Percentiles rank a stretch among this genome's conserved stretches.
phyloP scores from a whole-genome alignment of 2,888 invertebrate genomes.

The Mesorhabditis belari region DNA sequence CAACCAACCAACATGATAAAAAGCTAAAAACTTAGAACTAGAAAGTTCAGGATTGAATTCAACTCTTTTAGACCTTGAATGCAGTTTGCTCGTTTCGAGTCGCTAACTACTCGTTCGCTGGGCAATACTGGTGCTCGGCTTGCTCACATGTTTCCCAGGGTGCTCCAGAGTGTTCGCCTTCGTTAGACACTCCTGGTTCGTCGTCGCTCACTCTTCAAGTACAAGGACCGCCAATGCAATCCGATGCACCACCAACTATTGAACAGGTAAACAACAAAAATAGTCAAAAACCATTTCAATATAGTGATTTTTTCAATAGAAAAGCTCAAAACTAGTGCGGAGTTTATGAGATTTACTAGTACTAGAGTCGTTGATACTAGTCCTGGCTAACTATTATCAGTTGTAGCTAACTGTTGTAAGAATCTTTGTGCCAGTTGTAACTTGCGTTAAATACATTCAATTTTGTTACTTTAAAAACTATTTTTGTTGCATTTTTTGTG shows the following conservation, averaged over 20 bases:
- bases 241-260: slow-evolving; percentile 43
- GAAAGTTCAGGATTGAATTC: too few relatives aligned
- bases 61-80: slow-evolving; percentile 22
- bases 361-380: too few relatives aligned
- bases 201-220: slow-evolving; percentile 44
- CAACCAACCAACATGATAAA: too few relatives aligned
- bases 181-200: slow-evolving; percentile 41
- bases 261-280: slow-evolving; percentile 31
- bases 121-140: slow-evolving; percentile 52
- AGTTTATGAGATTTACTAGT: background rate
- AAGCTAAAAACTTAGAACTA: too few relatives aligned
- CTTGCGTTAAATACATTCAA: too few relatives aligned
- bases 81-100: slow-evolving; percentile 43
- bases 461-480: too few relatives aligned
- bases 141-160: slow-evolving; percentile 52
- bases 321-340: background rate
- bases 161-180: slow-evolving; percentile 48
- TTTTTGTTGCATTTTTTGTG: too few relatives aligned
- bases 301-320: background rate
- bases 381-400: too few relatives aligned
- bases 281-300: background rate
- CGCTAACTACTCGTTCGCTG: slow-evolving; percentile 48
- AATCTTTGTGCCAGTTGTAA: too few relatives aligned
- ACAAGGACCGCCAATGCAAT: slow-evolving; percentile 47
- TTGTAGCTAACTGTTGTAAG: too few relatives aligned